A percentile compares a stretch with the other conserved stretches of the same genome.
These are phyloP conservation scores for Harpagoxenus sublaevis DNA, from an alignment of 2,888 invertebrate genomes.

Conservation along the genomic window DNA sequence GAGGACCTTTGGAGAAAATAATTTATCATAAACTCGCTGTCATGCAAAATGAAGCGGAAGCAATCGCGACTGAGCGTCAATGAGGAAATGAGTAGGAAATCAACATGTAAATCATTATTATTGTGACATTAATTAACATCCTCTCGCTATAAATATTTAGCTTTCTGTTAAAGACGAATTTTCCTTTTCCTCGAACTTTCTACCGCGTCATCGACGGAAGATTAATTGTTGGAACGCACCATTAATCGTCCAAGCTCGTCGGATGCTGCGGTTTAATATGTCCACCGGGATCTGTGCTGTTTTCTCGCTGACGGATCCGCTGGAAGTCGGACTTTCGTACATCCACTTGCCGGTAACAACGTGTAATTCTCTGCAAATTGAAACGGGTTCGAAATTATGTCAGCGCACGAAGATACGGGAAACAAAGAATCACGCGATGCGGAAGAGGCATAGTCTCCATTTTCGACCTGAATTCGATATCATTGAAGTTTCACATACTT, in stretches of 20 bases:
- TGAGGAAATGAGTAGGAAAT: not conserved
- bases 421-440: conserved; percentile 10
- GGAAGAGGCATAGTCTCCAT: not conserved
- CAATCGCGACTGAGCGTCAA: not conserved
- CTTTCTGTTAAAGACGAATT: not conserved
- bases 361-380: conserved; percentile 90
- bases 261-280: conserved; percentile 90
- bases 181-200: conserved; percentile 8
- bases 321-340: conserved; percentile 88
- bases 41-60: not conserved
- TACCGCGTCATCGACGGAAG: not conserved
- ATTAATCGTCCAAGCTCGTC: conserved; percentile 91
- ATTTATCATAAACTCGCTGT: not conserved
- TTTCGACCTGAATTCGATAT: not conserved
- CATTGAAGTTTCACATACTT: not conserved
- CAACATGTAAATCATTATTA: not conserved
- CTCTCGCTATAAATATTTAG: not conserved
- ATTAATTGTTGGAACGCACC: conserved; percentile 86
- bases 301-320: conserved; percentile 87
- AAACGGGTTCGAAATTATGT: conserved; percentile 55
- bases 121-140: conserved; percentile 15
- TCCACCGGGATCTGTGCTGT: conserved; percentile 89
- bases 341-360: conserved; percentile 91
- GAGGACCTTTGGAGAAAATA: conserved; percentile 85
- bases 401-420: not conserved